These are phyloP conservation scores for Jordanella pulchra DNA, from an alignment of 2,797 vertebrate species.

Conservation along the genomic window DNA sequence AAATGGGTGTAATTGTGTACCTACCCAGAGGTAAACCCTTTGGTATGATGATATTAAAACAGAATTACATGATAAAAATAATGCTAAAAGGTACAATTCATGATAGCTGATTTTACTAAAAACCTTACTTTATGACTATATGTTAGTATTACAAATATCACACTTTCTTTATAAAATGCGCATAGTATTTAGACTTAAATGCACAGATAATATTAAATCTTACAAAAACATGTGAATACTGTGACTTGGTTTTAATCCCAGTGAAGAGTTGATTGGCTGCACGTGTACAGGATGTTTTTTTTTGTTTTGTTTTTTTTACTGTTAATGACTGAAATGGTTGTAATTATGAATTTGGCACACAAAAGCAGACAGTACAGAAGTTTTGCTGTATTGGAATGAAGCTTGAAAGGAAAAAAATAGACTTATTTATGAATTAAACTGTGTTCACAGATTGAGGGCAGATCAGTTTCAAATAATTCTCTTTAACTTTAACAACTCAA, in stretches of 20 bases:
- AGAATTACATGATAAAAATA: neutral
- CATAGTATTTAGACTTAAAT: neutral
- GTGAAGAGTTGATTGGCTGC: neutral
- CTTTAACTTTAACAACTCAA: too few relatives aligned
- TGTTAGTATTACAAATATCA: neutral
- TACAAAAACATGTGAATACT: neutral
- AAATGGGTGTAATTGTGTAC: neutral
- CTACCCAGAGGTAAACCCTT: neutral
- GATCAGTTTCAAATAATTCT: too few relatives aligned
- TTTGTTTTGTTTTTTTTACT: neutral
- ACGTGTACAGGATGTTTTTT: neutral
- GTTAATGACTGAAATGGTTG: neutral
- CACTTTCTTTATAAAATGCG: neutral
- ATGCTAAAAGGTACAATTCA: neutral
- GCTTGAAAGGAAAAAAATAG: too few relatives aligned
- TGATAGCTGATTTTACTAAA: neutral
- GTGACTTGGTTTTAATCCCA: neutral
- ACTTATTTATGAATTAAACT: neutral
- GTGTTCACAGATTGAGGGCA: too few relatives aligned
- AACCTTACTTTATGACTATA: neutral
- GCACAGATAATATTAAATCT: neutral
- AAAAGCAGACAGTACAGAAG: neutral
- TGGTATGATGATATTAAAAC: neutral
- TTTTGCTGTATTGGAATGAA: neutral
- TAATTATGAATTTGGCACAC: neutral